Percentiles rank a stretch among this genome's conserved stretches.
Evolutionary conservation across 2,888 invertebrate genomes (phyloP).

Genomic region (Nomada ferruginata): DNA sequence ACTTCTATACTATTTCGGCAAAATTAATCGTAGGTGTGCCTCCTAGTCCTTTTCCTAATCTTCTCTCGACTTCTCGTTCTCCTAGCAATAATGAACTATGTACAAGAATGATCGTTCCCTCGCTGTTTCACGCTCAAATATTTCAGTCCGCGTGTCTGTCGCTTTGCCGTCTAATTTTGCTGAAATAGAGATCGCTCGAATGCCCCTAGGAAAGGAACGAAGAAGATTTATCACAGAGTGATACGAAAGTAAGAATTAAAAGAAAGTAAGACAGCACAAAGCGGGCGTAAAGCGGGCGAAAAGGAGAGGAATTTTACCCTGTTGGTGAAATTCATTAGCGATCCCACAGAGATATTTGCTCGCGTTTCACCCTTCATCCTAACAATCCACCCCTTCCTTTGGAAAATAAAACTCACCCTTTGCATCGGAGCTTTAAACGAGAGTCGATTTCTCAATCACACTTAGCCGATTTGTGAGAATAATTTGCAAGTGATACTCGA

Average conservation of each 20-base stretch:
- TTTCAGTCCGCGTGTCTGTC: not conserved
- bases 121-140: not conserved
- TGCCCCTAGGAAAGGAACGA: not conserved
- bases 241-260: not conserved
- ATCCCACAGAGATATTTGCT: constrained; percentile 6
- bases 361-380: not conserved
- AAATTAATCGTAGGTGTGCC: constrained; percentile 52
- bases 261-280: not conserved
- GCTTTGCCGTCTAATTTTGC: constrained; percentile 44
- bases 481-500: constrained; percentile 23
- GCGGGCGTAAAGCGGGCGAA: not conserved
- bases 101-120: not conserved
- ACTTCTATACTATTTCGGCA: constrained; percentile 54
- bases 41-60: constrained; percentile 41
- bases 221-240: not conserved
- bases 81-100: constrained; percentile 57
- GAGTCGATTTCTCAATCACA: constrained; percentile 78
- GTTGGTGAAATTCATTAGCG: not conserved
- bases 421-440: constrained; percentile 62
- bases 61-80: constrained; percentile 41
- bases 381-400: not conserved
- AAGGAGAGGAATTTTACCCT: not conserved
- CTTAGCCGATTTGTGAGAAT: constrained; percentile 62
- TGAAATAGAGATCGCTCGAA: constrained; percentile 43
- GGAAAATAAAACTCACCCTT: not conserved